Base-by-base conservation (phyloP, 2,888 invertebrate genomes). In the Cryptophagus acutangulus region DNA sequence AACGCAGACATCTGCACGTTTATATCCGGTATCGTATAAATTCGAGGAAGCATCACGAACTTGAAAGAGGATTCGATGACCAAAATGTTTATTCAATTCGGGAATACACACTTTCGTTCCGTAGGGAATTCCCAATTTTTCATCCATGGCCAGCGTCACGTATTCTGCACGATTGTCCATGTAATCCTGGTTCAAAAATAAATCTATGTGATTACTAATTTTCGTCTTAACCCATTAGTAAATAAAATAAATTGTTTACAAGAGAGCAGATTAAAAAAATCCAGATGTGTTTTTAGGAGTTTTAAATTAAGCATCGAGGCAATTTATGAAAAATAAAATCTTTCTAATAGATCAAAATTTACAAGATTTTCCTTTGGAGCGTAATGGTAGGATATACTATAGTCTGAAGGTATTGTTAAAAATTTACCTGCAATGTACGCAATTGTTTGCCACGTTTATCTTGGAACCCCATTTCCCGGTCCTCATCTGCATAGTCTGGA, bases 111-210 rank as follows among this genome's bases (percentile, higher is more conserved):
- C 58, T 35, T 58, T 58, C 1, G 72, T 69, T 0, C 72, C 74
- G 41, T 75, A 75, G 0, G 66, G 61, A 24, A 73, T 59, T 15
- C 62, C 58, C 5, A 72, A 55, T 25, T 62, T 57, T 17, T 65
- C 62, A 44, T 75, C 74, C 71, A 74, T 73, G 1, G 73, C 65
- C 3, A 71, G 54, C 0, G 75, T 74, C 8, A 75, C 73, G 45
- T 66, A 75, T 13, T 66, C 62, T 0, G 59, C 58, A 28, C 74
- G 63, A 30, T 69, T 71, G 46, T 75, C 74, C 13, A 74, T 54
- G 43, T 67, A 74, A 54, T 75, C 74, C 75, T 75, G 40, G 34
- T n/a, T n/a, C n/a, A n/a, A n/a, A n/a, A n/a, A 63, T 46, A 40
- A 18, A n/a, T n/a, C n/a, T n/a, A n/a, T n/a, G n/a, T n/a, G n/a